Evolutionary conservation across 1,140 invertebrate species (phyloP), one percentile per base, ranked within the genome.

Genomic region (Lucilia cuprina): DNA sequence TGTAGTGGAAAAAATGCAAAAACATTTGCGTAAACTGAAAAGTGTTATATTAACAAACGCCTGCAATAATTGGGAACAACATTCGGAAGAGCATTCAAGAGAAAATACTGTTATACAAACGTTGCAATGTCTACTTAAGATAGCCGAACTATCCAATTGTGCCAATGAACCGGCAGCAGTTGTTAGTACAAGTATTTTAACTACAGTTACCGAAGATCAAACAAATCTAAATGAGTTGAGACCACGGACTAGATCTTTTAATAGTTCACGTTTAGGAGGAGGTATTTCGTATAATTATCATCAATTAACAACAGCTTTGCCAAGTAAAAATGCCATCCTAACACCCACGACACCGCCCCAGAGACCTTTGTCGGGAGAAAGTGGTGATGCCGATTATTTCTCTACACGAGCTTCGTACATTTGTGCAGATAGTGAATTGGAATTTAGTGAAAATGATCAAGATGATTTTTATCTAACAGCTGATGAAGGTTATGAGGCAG

Each of bases 401-500:
- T 90, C 89, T 30, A 88, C 89, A 14, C 84, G 87, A 10, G 88
- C 88, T 50, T 89, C 89, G 13, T 78, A 88, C 10, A 89, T 87
- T 55, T 89, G 89, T 34, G 86, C 86, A n/a, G 89, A 91, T 34
- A 91, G 89, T 60, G 90, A 91, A 21, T 82, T 90, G 83, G 89
- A 91, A 80, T 83, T 90, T 8, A 90, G 88, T 65, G 90, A 91
- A 55, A 88, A 90, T 30, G 88, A 89, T 80, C 83, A 84, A 77
- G 86, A 90, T 74, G 89, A 89, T 49, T 89, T 85, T 19, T 91
- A 90, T 84, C 65, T 88, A 25, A 89, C 89, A 0, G 90, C 90
- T 5, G 90, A 91, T 34, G 90, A 91, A 83, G 90, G 90, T 1
- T 91, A 91, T 82, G 90, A 91, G 82, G 90, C 89, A 30, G 90